A percentile compares a stretch with the other conserved stretches of the same genome.
These are phyloP conservation scores for Limenitis arthemis DNA, from an alignment of 2,888 invertebrate genomes.

Conservation along the genomic window DNA sequence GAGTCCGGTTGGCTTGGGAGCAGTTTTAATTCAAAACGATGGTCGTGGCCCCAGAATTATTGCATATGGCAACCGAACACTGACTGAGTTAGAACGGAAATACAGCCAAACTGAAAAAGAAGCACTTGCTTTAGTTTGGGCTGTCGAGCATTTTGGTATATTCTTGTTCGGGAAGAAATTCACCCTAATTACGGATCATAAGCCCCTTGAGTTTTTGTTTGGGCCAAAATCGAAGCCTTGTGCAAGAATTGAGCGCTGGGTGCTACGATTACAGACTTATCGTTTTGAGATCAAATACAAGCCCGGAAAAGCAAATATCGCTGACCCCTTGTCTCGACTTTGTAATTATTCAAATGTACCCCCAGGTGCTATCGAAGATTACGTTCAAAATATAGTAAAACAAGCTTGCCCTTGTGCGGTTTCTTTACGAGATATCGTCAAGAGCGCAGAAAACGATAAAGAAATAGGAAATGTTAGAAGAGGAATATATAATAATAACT, in stretches of 20 bases:
- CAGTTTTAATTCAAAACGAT: constrained; percentile 21
- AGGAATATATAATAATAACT: constrained; percentile 15
- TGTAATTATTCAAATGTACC: constrained; percentile 2
- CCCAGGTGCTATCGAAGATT: neutral
- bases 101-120: constrained; percentile 33
- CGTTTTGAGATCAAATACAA: constrained; percentile 29
- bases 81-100: constrained; percentile 26
- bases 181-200: constrained; percentile 32
- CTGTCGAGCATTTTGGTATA: constrained; percentile 26
- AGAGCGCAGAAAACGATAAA: constrained; percentile 10
- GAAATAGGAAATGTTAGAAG: constrained; percentile 15
- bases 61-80: constrained; percentile 28
- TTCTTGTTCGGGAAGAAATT: constrained; percentile 25
- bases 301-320: constrained; percentile 30
- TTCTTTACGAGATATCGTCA: constrained; percentile 10
- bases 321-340: constrained; percentile 29
- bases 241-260: constrained; percentile 36
- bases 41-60: constrained; percentile 25
- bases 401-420: constrained; percentile 13
- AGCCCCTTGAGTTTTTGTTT: constrained; percentile 37
- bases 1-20: constrained; percentile 24
- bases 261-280: constrained; percentile 31
- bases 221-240: constrained; percentile 32
- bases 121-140: constrained; percentile 29
- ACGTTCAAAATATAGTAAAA: constrained; percentile 19